A percentile compares a stretch with the other conserved stretches of the same genome.
phyloP scores from a whole-genome alignment of 2,888 invertebrate species.

The Dione vanillae region DNA sequence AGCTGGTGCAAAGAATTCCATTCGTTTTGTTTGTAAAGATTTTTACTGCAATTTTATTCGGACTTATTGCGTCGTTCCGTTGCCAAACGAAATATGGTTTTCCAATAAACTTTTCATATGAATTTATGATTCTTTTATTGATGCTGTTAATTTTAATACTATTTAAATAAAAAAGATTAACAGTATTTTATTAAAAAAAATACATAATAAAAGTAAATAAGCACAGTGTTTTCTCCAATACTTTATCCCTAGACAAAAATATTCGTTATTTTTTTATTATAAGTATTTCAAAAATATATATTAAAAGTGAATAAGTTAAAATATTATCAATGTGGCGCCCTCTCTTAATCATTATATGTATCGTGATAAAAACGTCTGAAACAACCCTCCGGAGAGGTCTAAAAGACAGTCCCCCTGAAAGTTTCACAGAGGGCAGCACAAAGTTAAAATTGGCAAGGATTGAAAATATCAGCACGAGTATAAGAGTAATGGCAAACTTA shows the following conservation, averaged over 20 bases:
- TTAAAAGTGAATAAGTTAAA: too few relatives aligned
- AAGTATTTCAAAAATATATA: too few relatives aligned
- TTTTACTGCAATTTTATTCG: slow-evolving; percentile 12
- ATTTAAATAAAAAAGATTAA: too few relatives aligned
- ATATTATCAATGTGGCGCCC: neutral
- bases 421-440: slow-evolving; percentile 23
- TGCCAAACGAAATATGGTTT: neutral
- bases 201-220: too few relatives aligned
- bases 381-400: neutral
- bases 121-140: neutral
- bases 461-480: neutral
- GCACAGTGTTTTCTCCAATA: too few relatives aligned
- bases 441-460: neutral
- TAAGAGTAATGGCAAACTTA: slow-evolving; percentile 11
- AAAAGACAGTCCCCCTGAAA: neutral
- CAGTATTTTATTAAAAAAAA: too few relatives aligned
- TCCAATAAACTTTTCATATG: neutral
- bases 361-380: neutral
- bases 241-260: too few relatives aligned
- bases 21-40: slow-evolving; percentile 16
- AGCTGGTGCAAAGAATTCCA: slow-evolving; percentile 5
- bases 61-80: neutral
- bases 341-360: slow-evolving; percentile 12
- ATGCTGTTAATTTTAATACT: too few relatives aligned
- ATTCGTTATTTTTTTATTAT: too few relatives aligned